Evolutionary conservation across 2,888 invertebrate genomes (phyloP).

Genomic region (Pegoplata infirma): DNA sequence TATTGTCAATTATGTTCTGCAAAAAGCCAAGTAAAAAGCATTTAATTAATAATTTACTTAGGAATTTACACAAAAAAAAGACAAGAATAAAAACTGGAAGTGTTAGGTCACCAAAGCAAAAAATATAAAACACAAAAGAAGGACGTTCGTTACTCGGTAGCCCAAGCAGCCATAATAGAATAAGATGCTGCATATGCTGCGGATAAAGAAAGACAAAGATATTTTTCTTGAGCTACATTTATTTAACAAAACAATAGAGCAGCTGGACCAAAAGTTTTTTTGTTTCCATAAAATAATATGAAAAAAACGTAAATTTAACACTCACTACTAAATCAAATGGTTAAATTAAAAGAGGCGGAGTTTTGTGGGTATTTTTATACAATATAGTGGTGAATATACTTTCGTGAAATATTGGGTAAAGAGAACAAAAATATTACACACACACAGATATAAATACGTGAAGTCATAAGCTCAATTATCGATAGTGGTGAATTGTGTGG

Average conservation of each 20-base stretch:
- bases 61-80: constrained; percentile 28
- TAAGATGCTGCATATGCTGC: constrained; percentile 1
- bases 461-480: too few species aligned
- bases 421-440: constrained; percentile 34
- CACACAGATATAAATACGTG: constrained; percentile 15
- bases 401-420: constrained; percentile 1
- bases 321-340: constrained; percentile 76
- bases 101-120: neutral
- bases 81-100: neutral
- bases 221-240: constrained; percentile 26
- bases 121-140: neutral
- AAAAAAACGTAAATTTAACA: constrained; percentile 67
- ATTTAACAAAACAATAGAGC: constrained; percentile 2
- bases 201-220: constrained; percentile 42
- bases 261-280: constrained; percentile 33
- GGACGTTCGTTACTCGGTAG: constrained; percentile 6
- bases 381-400: constrained; percentile 14
- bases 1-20: constrained; percentile 32
- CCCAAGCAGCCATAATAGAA: constrained; percentile 1
- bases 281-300: too few species aligned
- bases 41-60: constrained; percentile 51
- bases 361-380: constrained; percentile 61
- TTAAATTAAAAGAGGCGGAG: constrained; percentile 74
- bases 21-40: constrained; percentile 50
- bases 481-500: neutral